These are phyloP conservation scores for Octonoba sinensis DNA, from an alignment of 2,888 invertebrate genomes.

Conservation along the genomic window DNA sequence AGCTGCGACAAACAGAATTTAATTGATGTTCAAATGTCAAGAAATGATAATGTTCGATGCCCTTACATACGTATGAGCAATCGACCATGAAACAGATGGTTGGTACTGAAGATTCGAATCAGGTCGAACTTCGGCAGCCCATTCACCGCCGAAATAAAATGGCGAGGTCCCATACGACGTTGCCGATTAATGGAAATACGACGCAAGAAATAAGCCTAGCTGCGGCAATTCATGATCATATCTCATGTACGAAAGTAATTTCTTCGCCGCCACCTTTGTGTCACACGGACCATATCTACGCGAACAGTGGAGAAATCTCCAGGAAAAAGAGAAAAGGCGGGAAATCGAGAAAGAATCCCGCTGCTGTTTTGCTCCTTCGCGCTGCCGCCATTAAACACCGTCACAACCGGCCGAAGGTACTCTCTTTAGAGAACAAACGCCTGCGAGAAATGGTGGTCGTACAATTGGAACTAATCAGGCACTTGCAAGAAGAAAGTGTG, in stretches of 20 bases:
- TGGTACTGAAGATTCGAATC: too few relatives aligned
- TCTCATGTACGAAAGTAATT: constrained; percentile 66
- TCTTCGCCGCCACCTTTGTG: constrained; percentile 71
- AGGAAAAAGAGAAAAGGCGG: too few relatives aligned
- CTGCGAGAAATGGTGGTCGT: constrained; percentile 81
- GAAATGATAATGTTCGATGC: too few relatives aligned
- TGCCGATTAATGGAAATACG: not conserved
- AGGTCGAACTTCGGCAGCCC: too few relatives aligned
- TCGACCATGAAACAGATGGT: too few relatives aligned
- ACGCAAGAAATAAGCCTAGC: constrained; percentile 62
- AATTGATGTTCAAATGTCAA: too few relatives aligned
- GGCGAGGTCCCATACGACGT: not conserved
- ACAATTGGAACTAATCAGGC: constrained; percentile 89
- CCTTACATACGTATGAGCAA: too few relatives aligned
- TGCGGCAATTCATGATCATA: constrained; percentile 67
- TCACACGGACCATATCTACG: constrained; percentile 81
- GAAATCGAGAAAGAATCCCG: constrained; percentile 9
- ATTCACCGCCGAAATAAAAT: too few relatives aligned
- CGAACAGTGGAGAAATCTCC: constrained; percentile 72
- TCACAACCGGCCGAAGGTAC: not conserved
- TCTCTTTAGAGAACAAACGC: constrained; percentile 63
- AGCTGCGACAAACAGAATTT: too few relatives aligned
- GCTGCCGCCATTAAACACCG: constrained; percentile 4
- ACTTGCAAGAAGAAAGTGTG: constrained; percentile 86
- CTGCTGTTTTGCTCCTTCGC: constrained; percentile 34